Evolutionary conservation across 2,888 invertebrate species (phyloP), one percentile per base, ranked within the genome.

Genomic region (Yponomeuta evonymella): DNA sequence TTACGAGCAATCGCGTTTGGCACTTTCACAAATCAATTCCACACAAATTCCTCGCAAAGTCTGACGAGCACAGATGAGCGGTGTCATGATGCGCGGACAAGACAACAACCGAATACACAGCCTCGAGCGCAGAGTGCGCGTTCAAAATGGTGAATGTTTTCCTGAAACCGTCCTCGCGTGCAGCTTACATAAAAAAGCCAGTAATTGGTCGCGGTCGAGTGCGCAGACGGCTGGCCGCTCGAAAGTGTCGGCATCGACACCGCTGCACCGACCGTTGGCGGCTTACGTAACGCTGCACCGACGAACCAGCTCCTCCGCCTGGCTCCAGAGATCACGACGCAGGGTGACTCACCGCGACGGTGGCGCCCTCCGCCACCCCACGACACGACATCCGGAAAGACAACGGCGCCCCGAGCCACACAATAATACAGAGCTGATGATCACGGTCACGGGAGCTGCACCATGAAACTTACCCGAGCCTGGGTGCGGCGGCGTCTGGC

Each of bases 101-200:
- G 33, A 65, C 4, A 63, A 36, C 36, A 70, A 71, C 81, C 78
- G 73, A 76, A 80, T 75, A 72, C 72, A 73, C 74, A 80, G 83
- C 79, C 74, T 81, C 80, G 80, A 77, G 80, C 79, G 76, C 86
- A 81, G 86, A 80, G 79, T 80, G 77, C 86, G 84, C 81, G 78
- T 79, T 85, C 84, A 89, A 88, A 89, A 90, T 90, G 89, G 90
- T 89, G 89, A 90, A 89, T 88, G 90, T 88, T 87, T 86, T 85
- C 86, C 88, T 88, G 88, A 88, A 89, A 88, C 81, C 86, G 84
- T 81, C 86, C 83, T 83, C 88, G 84, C 88, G 87, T 88, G 86
- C 83, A 76, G 67, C 15, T 62, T 48, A 33, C n/a, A 33, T 30
- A 51, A 71, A 69, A 69, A 71, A 70, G 51, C 51, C 48, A 48